Evolutionary conservation across 2,113 vertebrate species (phyloP), one percentile per base, ranked within the genome.

Genomic region (Nycticebus coucang): DNA sequence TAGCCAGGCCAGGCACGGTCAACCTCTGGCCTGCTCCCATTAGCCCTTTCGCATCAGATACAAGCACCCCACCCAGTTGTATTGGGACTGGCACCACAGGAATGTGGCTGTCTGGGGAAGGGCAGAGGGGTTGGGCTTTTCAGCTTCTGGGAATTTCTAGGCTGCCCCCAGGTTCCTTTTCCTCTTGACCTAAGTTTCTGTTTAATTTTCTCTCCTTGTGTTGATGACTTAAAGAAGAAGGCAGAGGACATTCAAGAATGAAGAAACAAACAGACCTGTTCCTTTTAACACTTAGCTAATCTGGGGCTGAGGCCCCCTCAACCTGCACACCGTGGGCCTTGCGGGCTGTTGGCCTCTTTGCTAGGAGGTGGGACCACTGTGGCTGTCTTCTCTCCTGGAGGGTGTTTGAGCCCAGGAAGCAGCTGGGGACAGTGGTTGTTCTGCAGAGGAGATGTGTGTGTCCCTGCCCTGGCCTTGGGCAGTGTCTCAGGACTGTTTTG

Each of bases 341-440:
- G 0, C 5, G 22, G 5, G 19, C 68, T 60, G 33, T 33, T 41
- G 84, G 60, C 28, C 72, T 26, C 75, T 24, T 24, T 0, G 1
- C 53, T 33, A 0, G 1, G 14, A 75, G 35, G 33, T 1, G 21
- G 60, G 64, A 24, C 66, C 0, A 0, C 41, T 0, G 30, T 71
- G 50, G 26, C 33, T 37, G 41, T 50, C 2, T 0, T 6, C 1
- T 78, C 6, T 35, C 18, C 68, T 7, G 21, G 33, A 8, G 28
- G 64, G 3, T 22, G 55, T 62, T 30, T 37, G n/a, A 5, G n/a
- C 57, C 35, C 18, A 12, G 24, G 80, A 53, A 55, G 87, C 30
- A 37, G 68, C 75, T 92, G 68, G 59, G 26, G 57, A 66, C 35
- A 33, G 55, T 15, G 75, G 41, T 85, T 28, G 18, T 14, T 11